Base-by-base conservation (phyloP, 2,888 invertebrate species). In the Xestia rhomboidea region DNA sequence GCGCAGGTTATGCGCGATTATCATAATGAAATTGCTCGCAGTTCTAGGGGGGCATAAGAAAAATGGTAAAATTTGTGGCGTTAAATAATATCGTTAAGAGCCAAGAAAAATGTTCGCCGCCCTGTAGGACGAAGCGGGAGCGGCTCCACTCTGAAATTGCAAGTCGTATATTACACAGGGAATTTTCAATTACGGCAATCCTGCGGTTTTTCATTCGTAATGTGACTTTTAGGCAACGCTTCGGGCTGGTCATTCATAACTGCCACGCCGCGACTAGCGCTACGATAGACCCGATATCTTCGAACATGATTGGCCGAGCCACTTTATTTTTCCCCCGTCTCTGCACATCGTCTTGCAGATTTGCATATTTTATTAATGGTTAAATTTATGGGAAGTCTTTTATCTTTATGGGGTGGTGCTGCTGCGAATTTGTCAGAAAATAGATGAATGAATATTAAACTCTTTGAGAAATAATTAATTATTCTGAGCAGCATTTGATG, bases 101-200 rank as follows among this genome's bases (percentile, higher is more conserved):
- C 90, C 90, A 93, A 95, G 95, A 96, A 95, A 96, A 96, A 96
- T 95, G 95, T 92, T 89, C 88, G 71, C 89, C 88, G 92, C 93
- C 95, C 95, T 93, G 91, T 92, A 94, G 94, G 93, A 94, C 93
- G 90, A 90, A 87, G 90, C 85, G 84, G 84, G 86, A 90, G 88
- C 89, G 87, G 89, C 90, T 91, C 90, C 92, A 92, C 94, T 93
- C 94, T 94, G 94, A 96, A 96, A 96, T 96, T 96, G 96, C 95
- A 93, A 94, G 95, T 93, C 96, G 95, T 96, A 96, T 96, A 96
- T 96, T 96, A 96, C 94, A 94, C 95, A 93, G 95, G 94, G 96
- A 96, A 96, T 96, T 96, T 96, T 96, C 96, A 96, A 96, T 96
- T 96, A 96, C 95, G 92, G 93, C 95, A 95, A 96, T 95, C 95